Conservation (phyloP, 2,113 vertebrate species). For the Leuciscus idus region DNA sequence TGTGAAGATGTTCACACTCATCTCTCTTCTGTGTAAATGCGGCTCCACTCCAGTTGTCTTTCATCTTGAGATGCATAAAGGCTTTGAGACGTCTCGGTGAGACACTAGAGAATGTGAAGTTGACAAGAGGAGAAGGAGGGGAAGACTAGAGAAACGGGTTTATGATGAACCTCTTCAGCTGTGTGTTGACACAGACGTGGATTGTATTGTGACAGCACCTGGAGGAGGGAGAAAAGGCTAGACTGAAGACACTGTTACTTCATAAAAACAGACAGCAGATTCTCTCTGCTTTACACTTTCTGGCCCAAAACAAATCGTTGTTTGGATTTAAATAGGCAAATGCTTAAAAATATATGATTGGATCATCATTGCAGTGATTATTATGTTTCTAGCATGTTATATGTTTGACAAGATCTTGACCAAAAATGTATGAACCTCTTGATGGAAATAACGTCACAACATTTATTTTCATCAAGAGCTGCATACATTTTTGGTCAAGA, state of each 20-base stretch:
- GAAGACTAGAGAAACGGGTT: constrained; percentile 10
- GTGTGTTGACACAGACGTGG: constrained; percentile 4
- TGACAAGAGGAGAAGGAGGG: neutral
- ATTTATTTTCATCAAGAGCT: too few relatives aligned
- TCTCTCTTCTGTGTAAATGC: neutral
- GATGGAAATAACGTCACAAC: too few relatives aligned
- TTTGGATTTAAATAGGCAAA: too few relatives aligned
- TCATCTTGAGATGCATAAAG: constrained; percentile 14
- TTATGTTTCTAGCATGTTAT: too few relatives aligned
- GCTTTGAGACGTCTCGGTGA: neutral
- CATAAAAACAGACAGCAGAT: constrained; percentile 4
- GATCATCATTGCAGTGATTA: too few relatives aligned
- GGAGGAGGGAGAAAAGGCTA: neutral
- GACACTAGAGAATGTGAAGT: constrained; percentile 7
- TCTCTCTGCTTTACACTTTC: neutral
- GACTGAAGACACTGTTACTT: neutral
- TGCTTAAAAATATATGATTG: too few relatives aligned
- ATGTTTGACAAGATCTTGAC: too few relatives aligned
- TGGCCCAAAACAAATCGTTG: too few relatives aligned
- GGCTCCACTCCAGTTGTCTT: constrained; percentile 4
- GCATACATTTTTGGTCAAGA: too few relatives aligned
- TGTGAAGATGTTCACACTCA: constrained; percentile 14
- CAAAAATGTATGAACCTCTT: too few relatives aligned
- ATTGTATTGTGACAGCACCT: constrained; percentile 10
- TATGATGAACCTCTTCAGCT: neutral